These are phyloP conservation scores for Sprattus sprattus DNA, from an alignment of 2,113 vertebrate genomes.

Conservation along the genomic window DNA sequence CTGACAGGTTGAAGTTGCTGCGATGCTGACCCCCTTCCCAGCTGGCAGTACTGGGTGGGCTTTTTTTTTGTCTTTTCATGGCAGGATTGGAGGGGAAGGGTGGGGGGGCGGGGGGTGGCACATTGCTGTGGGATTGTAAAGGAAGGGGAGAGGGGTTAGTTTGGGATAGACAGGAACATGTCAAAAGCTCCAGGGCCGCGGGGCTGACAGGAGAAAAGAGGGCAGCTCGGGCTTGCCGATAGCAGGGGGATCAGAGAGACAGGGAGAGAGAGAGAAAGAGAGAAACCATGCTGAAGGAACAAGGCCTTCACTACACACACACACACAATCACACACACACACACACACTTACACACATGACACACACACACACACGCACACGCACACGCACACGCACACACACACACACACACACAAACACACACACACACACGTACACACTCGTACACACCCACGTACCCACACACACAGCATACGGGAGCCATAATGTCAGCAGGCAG, in stretches of 20 bases:
- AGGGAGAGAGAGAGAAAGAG: background rate
- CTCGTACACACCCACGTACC: background rate
- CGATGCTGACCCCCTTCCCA: slow-evolving; percentile 64
- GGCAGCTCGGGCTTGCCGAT: slow-evolving; percentile 20
- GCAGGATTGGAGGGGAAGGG: slow-evolving; percentile 39
- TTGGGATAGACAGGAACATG: slow-evolving; percentile 46
- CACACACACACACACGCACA: background rate
- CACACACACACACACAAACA: background rate
- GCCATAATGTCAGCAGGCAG: background rate
- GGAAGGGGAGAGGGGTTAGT: background rate
- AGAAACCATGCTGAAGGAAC: background rate
- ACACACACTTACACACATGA: slow-evolving; percentile 32
- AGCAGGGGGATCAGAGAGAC: slow-evolving; percentile 22
- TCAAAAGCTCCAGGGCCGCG: slow-evolving; percentile 48
- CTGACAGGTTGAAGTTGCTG: slow-evolving; percentile 77
- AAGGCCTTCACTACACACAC: slow-evolving; percentile 6
- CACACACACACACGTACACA: slow-evolving; percentile 32
- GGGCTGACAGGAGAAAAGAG: slow-evolving; percentile 26
- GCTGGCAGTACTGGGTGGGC: background rate
- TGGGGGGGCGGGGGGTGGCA: background rate
- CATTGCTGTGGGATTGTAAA: slow-evolving; percentile 36
- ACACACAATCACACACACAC: background rate
- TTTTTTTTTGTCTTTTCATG: background rate
- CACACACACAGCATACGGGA: background rate
- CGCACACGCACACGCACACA: slow-evolving; percentile 33